Percentiles rank a stretch among this genome's conserved stretches.
Evolutionary conservation across 2,113 vertebrate genomes (phyloP).

Genomic region (Noctilio leporinus): DNA sequence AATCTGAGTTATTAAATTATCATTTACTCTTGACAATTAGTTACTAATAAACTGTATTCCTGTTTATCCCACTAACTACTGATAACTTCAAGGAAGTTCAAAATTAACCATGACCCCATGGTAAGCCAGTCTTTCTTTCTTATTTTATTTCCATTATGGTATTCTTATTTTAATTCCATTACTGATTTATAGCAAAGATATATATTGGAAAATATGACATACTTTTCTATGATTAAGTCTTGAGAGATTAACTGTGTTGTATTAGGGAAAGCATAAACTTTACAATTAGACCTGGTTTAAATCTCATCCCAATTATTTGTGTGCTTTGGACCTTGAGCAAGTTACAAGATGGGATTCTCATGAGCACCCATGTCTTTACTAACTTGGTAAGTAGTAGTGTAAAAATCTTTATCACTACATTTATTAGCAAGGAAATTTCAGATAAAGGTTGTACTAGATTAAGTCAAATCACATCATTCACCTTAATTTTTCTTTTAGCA

Average conservation of each 20-base stretch:
- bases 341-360: neutral
- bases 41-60: neutral
- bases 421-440: neutral
- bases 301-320: neutral
- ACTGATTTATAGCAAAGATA: neutral
- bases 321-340: neutral
- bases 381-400: neutral
- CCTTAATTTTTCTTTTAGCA: conserved; percentile 74
- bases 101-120: neutral
- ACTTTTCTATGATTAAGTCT: neutral
- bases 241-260: neutral
- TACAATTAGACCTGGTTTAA: neutral
- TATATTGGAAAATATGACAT: neutral
- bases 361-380: neutral
- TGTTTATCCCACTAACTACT: neutral
- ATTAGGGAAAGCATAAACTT: neutral
- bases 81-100: neutral
- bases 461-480: conserved; percentile 81
- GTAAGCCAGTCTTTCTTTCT: neutral
- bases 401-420: conserved; percentile 15
- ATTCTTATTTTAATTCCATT: neutral
- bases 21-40: neutral
- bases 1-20: neutral
- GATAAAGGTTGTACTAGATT: conserved; percentile 70
- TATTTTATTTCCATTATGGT: neutral